Evolutionary conservation across 2,888 invertebrate genomes (phyloP).

Genomic region (Ephialtes manifestator): DNA sequence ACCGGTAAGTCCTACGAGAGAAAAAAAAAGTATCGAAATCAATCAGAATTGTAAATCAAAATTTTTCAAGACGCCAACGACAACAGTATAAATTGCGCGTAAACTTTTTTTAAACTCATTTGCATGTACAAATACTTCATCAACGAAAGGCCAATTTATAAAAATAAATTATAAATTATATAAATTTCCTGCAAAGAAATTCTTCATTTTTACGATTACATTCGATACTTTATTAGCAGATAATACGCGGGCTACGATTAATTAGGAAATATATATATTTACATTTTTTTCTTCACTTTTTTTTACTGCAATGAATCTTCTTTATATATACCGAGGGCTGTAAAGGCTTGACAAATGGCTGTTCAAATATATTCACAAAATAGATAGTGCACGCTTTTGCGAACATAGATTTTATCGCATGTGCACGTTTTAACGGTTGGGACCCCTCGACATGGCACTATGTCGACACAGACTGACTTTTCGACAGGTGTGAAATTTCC

Average conservation of each 20-base stretch:
- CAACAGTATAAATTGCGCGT: neutral
- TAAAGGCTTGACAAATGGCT: slow-evolving; percentile 34
- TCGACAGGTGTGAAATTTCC: slow-evolving; percentile 18
- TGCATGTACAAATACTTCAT: slow-evolving; percentile 2
- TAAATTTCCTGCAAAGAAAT: no score
- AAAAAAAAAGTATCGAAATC: slow-evolving; percentile 18
- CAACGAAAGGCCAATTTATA: neutral
- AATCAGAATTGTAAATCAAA: neutral
- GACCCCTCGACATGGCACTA: slow-evolving; percentile 11
- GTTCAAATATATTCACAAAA: slow-evolving; percentile 22
- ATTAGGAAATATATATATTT: neutral
- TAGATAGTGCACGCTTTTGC: slow-evolving; percentile 43
- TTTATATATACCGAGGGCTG: neutral
- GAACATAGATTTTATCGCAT: slow-evolving; percentile 49
- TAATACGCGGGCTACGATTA: neutral
- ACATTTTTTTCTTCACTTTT: neutral
- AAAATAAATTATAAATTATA: no score
- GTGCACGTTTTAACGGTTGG: slow-evolving; percentile 31
- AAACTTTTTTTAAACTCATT: neutral
- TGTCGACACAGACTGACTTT: neutral
- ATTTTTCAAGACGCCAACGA: neutral
- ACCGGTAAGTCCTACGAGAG: slow-evolving; percentile 72
- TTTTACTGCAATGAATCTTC: neutral
- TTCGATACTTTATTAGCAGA: slow-evolving; percentile 6
- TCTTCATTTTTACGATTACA: neutral